Conservation (phyloP, 2,888 invertebrate species). For the Mesorhabditis sp. region DNA sequence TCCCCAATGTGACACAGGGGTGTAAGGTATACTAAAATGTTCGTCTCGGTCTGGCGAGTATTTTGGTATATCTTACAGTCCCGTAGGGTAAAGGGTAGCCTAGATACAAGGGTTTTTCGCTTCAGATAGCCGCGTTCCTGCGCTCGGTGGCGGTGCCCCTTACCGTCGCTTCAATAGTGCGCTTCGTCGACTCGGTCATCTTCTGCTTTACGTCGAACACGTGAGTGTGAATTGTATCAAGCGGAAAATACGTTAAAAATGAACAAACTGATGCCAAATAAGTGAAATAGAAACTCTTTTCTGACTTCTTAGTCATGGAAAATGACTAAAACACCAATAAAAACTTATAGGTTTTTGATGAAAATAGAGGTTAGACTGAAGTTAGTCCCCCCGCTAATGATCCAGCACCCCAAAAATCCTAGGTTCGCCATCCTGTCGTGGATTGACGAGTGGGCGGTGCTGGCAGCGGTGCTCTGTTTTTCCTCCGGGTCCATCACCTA, state of each 20-base stretch:
- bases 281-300: too few relatives aligned
- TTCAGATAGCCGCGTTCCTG: not conserved
- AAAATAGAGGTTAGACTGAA: not conserved
- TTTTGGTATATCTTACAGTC: too few relatives aligned
- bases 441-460: not conserved
- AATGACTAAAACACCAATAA: not conserved
- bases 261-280: too few relatives aligned
- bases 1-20: too few relatives aligned
- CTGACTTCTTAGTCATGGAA: too few relatives aligned
- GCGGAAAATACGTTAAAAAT: not conserved
- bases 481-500: not conserved
- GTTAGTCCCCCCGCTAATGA: not conserved
- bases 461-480: slow-evolving; percentile 1
- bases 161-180: not conserved
- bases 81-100: too few relatives aligned
- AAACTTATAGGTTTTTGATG: not conserved
- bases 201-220: not conserved
- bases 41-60: too few relatives aligned
- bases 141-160: not conserved
- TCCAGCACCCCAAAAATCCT: not conserved
- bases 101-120: too few relatives aligned
- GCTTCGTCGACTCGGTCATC: not conserved
- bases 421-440: not conserved
- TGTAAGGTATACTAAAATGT: too few relatives aligned
- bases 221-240: not conserved